Conservation (phyloP, 2,113 vertebrate genomes). For the Coptodon bakossiorum region DNA sequence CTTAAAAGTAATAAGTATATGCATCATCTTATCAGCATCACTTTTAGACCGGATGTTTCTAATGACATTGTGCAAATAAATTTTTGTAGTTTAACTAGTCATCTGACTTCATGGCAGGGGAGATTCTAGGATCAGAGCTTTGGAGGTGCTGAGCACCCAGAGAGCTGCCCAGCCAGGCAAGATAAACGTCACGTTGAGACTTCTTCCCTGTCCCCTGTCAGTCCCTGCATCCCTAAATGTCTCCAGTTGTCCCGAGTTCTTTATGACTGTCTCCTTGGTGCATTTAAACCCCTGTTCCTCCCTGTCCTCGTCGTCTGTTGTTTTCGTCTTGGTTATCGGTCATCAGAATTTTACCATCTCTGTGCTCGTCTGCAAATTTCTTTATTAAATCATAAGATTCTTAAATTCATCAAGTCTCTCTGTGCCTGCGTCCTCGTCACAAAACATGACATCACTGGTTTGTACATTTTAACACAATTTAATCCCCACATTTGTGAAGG, state of each 20-base stretch:
- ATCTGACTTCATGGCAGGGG: background rate
- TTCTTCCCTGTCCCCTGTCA: background rate
- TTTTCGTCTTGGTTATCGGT: rapidly evolving
- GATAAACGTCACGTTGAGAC: background rate
- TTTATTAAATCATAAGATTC: background rate
- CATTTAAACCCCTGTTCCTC: background rate
- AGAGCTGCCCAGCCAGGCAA: background rate
- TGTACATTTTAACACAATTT: background rate
- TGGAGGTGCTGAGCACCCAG: background rate
- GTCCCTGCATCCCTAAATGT: background rate
- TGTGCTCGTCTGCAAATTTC: background rate
- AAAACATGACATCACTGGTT: background rate
- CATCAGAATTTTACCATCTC: background rate
- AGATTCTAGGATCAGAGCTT: background rate
- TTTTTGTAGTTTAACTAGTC: background rate
- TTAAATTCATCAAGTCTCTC: background rate
- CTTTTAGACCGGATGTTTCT: background rate
- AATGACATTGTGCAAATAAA: background rate
- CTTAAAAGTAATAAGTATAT: background rate
- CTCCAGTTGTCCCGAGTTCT: background rate
- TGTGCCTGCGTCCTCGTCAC: background rate
- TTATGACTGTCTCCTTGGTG: background rate
- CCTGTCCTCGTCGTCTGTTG: background rate
- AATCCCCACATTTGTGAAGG: background rate
- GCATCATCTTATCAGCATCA: background rate